Conservation (phyloP, 2,113 vertebrate species). For the Actenoides hombroni region DNA sequence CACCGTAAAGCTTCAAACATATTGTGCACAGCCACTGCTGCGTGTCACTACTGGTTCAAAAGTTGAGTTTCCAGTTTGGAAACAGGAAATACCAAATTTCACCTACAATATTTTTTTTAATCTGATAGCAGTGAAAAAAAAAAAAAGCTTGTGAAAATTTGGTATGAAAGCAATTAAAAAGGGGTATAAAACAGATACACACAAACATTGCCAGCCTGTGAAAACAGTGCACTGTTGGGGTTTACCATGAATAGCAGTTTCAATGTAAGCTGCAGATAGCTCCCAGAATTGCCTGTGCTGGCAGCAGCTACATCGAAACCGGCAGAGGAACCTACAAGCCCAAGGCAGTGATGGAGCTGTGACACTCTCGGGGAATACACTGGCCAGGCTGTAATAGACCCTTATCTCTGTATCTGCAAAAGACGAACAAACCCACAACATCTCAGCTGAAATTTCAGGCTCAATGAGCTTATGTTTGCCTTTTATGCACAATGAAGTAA, state of each 20-base stretch:
- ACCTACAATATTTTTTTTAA: background rate
- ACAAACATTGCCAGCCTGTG: background rate
- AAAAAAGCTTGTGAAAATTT: background rate
- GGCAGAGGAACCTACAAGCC: background rate
- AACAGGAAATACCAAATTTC: background rate
- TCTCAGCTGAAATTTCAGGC: background rate
- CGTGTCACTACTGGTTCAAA: background rate
- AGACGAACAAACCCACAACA: background rate
- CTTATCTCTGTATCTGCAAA: background rate
- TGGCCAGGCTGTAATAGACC: background rate
- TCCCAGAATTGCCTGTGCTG: background rate
- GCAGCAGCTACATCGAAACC: background rate
- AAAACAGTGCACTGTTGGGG: background rate
- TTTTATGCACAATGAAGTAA: background rate
- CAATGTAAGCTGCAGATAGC: background rate
- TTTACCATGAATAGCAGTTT: background rate
- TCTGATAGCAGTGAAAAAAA: background rate
- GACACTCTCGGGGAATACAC: background rate
- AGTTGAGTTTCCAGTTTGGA: background rate
- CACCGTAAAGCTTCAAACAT: background rate
- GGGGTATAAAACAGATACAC: too few relatives aligned
- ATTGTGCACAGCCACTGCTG: background rate
- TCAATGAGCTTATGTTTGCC: background rate
- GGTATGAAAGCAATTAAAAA: background rate
- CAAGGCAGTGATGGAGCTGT: background rate